A percentile compares a stretch with the other conserved stretches of the same genome.
Evolutionary conservation across 2,888 invertebrate species (phyloP).

Genomic region (Furcula furcula): DNA sequence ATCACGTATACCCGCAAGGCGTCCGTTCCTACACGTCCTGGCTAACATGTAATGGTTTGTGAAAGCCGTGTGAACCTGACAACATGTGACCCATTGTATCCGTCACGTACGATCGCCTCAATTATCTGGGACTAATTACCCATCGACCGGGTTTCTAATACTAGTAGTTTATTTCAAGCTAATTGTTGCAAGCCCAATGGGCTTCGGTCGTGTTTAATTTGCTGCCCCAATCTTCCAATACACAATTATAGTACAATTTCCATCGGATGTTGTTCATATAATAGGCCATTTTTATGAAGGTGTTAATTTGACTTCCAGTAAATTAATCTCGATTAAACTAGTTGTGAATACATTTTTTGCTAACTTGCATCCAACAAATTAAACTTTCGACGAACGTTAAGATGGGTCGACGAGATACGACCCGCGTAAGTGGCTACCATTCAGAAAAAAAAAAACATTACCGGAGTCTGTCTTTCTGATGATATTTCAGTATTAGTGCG

Average conservation of each 20-base stretch:
- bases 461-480: not conserved
- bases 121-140: conserved; percentile 63
- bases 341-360: conserved; percentile 4
- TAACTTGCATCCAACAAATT: not conserved
- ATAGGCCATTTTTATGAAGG: conserved; percentile 11
- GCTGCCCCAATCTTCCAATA: conserved; percentile 11
- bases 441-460: not conserved
- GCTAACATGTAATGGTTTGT: conserved; percentile 56
- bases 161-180: conserved; percentile 16
- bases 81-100: conserved; percentile 55
- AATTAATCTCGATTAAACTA: conserved; percentile 9
- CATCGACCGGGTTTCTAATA: conserved; percentile 40
- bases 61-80: conserved; percentile 69
- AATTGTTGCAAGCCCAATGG: conserved; percentile 7
- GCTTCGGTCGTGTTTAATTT: conserved; percentile 7
- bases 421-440: not conserved
- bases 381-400: conserved; percentile 4
- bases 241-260: conserved; percentile 13
- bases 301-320: conserved; percentile 9
- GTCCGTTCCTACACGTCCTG: conserved; percentile 53
- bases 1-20: conserved; percentile 29
- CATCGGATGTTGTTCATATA: conserved; percentile 7
- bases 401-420: not conserved
- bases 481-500: conserved; percentile 1
- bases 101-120: conserved; percentile 53